Evolutionary conservation across 2,888 invertebrate genomes (phyloP).

Genomic region (Altica lythri): DNA sequence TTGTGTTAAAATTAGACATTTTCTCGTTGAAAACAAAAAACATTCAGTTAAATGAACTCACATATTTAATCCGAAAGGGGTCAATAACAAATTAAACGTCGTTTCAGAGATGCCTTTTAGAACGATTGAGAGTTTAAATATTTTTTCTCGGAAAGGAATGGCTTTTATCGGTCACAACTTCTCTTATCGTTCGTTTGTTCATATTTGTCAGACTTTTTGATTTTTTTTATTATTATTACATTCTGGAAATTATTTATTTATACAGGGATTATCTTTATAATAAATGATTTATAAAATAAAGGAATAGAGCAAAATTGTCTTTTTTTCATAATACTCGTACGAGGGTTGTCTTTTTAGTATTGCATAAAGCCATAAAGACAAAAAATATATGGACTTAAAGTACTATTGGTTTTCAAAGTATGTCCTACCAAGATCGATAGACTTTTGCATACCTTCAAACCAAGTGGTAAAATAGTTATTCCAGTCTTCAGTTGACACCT

Average conservation of each 20-base stretch:
- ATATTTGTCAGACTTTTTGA: slow-evolving; percentile 27
- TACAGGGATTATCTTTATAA: too few relatives aligned
- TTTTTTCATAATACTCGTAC: too few relatives aligned
- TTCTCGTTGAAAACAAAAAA: slow-evolving; percentile 44
- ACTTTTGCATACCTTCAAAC: too few relatives aligned
- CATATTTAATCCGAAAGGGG: slow-evolving; percentile 52
- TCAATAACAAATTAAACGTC: slow-evolving; percentile 50
- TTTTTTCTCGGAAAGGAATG: slow-evolving; percentile 49
- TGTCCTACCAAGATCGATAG: too few relatives aligned
- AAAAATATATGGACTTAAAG: too few relatives aligned
- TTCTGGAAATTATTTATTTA: neutral
- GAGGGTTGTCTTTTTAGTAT: too few relatives aligned
- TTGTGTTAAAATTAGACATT: slow-evolving; percentile 52
- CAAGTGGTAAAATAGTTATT: too few relatives aligned
- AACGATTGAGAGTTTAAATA: slow-evolving; percentile 37
- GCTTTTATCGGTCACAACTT: slow-evolving; percentile 55
- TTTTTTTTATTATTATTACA: slow-evolving; percentile 4
- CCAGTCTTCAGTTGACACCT: too few relatives aligned
- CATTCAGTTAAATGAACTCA: slow-evolving; percentile 52
- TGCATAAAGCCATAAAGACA: too few relatives aligned
- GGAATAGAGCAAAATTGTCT: too few relatives aligned
- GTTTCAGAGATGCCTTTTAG: slow-evolving; percentile 14
- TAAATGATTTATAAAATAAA: too few relatives aligned
- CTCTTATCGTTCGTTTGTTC: slow-evolving; percentile 40
- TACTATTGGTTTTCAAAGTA: too few relatives aligned